Evolutionary conservation across 2,888 invertebrate species (phyloP).

Genomic region (Conchocele bisecta): DNA sequence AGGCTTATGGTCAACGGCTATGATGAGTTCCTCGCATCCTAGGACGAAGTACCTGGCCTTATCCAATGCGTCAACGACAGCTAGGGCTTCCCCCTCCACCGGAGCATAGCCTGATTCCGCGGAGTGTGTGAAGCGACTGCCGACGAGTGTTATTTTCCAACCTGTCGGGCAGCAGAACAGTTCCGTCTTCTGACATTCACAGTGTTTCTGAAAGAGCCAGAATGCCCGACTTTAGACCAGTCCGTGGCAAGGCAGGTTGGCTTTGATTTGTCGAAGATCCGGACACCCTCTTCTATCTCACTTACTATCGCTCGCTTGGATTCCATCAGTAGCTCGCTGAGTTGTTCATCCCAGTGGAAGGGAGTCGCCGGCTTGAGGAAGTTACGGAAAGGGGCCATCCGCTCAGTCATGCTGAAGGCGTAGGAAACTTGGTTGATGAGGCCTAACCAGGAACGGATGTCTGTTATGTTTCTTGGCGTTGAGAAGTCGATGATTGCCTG

Average conservation of each 20-base stretch:
- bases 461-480: constrained; percentile 60
- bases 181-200: constrained; percentile 17
- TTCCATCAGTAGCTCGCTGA: constrained; percentile 34
- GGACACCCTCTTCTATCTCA: neutral
- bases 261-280: constrained; percentile 5
- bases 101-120: constrained; percentile 9
- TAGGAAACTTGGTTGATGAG: constrained; percentile 65
- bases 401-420: constrained; percentile 59
- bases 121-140: constrained; percentile 47
- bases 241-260: constrained; percentile 68
- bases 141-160: constrained; percentile 50
- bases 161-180: constrained; percentile 45
- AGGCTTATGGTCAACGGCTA: constrained; percentile 43
- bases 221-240: constrained; percentile 62
- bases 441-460: constrained; percentile 65
- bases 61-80: constrained; percentile 17
- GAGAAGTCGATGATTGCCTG: constrained; percentile 59
- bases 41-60: constrained; percentile 39
- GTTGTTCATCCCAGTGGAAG: constrained; percentile 44
- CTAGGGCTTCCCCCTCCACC: constrained; percentile 5
- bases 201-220: constrained; percentile 41
- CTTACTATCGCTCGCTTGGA: constrained; percentile 18
- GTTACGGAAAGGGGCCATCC: constrained; percentile 44
- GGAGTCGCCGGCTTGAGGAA: constrained; percentile 57
- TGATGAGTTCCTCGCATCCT: constrained; percentile 31